Conservation (phyloP, 2,113 vertebrate genomes). For the Danionella cerebrum region DNA sequence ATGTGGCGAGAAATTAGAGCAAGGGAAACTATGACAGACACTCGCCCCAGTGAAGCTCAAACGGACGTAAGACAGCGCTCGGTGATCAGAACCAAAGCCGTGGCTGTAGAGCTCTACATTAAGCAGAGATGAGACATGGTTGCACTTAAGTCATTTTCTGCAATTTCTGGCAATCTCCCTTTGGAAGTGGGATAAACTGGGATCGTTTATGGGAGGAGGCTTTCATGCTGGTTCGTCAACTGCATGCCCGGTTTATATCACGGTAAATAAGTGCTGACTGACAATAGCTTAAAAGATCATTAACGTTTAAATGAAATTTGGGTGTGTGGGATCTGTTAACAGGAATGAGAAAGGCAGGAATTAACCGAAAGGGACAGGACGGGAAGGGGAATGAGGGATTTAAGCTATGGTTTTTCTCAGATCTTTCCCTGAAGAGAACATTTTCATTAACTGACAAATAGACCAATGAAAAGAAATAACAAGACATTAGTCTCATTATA, state of each 20-base stretch:
- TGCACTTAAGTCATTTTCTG: slow-evolving; percentile 26
- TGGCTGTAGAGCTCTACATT: slow-evolving; percentile 15
- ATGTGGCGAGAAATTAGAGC: slow-evolving; percentile 14
- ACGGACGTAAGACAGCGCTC: neutral
- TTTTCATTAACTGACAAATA: neutral
- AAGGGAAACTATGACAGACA: slow-evolving; percentile 9
- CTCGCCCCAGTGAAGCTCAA: slow-evolving; percentile 2
- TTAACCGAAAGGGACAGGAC: neutral
- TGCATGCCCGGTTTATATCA: slow-evolving; percentile 8
- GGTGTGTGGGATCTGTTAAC: neutral
- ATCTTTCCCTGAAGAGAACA: neutral
- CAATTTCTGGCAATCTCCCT: slow-evolving; percentile 20
- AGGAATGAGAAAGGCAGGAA: neutral
- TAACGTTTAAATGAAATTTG: slow-evolving; percentile 11
- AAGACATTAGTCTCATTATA: neutral
- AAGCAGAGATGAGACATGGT: slow-evolving; percentile 24
- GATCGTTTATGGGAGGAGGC: neutral
- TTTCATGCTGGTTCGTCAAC: neutral
- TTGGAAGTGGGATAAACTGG: slow-evolving; percentile 16
- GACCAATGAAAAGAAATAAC: neutral
- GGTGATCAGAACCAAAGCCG: neutral
- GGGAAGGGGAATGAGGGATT: neutral
- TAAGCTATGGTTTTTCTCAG: neutral
- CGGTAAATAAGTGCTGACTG: slow-evolving; percentile 10
- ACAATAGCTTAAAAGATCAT: slow-evolving; percentile 1